Evolutionary conservation across 1,140 invertebrate genomes (phyloP).

Genomic region (Drosophila nebulosa): DNA sequence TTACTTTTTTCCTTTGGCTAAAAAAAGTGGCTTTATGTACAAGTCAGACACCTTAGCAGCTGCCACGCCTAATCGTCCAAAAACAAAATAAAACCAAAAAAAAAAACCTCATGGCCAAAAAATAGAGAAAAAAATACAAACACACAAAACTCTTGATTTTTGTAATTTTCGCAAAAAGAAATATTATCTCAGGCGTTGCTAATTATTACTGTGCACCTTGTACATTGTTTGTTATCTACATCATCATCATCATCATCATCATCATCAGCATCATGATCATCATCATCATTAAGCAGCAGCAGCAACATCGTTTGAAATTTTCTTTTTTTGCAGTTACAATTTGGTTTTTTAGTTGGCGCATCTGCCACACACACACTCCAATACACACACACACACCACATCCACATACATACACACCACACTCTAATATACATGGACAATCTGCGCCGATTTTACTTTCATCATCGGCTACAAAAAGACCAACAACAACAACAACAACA

Average conservation of each 20-base stretch:
- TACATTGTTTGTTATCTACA: slow-evolving; percentile 41
- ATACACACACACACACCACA: slow-evolving; percentile 3
- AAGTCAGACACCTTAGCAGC: slow-evolving; percentile 26
- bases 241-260: neutral
- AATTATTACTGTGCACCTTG: slow-evolving; percentile 62
- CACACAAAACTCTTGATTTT: neutral
- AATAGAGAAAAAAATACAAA: too few species aligned
- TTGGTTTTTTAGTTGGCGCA: slow-evolving; percentile 35
- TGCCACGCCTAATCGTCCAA: neutral
- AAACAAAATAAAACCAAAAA: slow-evolving; percentile 25
- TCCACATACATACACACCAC: neutral
- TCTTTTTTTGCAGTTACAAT: slow-evolving; percentile 36
- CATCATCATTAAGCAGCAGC: too few species aligned
- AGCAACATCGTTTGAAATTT: neutral
- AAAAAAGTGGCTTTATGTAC: neutral
- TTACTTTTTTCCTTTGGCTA: too few species aligned
- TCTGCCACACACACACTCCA: slow-evolving; percentile 29
- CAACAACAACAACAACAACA: slow-evolving; percentile 23
- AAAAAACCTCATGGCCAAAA: slow-evolving; percentile 30
- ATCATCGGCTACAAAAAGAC: slow-evolving; percentile 44
- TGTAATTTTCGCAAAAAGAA: slow-evolving; percentile 54
- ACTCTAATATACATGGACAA: slow-evolving; percentile 35
- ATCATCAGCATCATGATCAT: slow-evolving; percentile 1
- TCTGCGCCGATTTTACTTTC: slow-evolving; percentile 69
- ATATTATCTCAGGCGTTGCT: slow-evolving; percentile 72